Base-by-base conservation (phyloP, 2,888 invertebrate species). In the Drosophila ezoana region DNA sequence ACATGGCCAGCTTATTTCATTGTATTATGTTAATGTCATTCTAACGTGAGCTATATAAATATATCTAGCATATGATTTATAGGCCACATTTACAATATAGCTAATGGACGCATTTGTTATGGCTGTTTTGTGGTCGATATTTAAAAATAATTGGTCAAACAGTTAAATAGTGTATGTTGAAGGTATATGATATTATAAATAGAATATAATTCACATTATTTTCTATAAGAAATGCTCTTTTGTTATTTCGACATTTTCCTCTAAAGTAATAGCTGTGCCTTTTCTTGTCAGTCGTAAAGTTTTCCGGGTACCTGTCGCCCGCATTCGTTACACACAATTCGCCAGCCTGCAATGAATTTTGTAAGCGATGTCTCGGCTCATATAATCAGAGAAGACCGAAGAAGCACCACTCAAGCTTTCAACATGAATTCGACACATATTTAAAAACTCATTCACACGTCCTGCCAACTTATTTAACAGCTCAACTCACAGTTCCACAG, bases 401-500 rank as follows among this genome's bases (percentile, higher is more conserved):
- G 58, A 16, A 32, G 28, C 48, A 28, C 1, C 52, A 53, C 57
- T 61, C 35, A 16, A 44, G 66, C 56, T 48, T 66, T 62, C 71
- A 57, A 47, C 63, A 60, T 60, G 54, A 60, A 79, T 79, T 82
- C 81, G 77, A 77, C 85, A 85, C 81, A 81, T 81, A 80, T 83
- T 83, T 76, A 79, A 70, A 69, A 81, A 86, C 82, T 83, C 82
- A 70, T 86, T 83, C 86, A 81, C 82, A 83, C 82, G 86, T 83
- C 68, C 60, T 79, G 79, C 57, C 82, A 83, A 86, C 83, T 83
- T 83, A 83, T 83, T 83, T 86, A 83, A 86, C 76, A 83, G 79
- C 86, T 76, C 76, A 57, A 53, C 61, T 56, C 56, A 54, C 37
- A 20, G 44, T 14, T 18, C 28, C 38, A n/a, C 38, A 38, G 38